phyloP scores from a whole-genome alignment of 1,140 invertebrate species.

The Linepithema humile region DNA sequence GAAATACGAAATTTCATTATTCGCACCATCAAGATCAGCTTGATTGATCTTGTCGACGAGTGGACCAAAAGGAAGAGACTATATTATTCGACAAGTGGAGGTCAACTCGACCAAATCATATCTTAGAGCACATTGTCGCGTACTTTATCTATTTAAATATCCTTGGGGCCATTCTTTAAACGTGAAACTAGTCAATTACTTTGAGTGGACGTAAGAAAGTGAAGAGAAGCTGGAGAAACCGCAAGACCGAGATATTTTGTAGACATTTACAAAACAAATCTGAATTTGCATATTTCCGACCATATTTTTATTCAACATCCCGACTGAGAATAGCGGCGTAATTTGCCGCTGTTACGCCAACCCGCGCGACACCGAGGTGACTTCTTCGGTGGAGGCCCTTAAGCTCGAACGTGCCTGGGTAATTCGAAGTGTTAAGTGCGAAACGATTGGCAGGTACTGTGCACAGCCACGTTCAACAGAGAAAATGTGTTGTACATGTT shows the following conservation, averaged over 20 bases:
- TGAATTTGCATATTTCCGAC: background rate
- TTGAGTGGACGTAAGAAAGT: background rate
- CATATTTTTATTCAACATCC: conserved; percentile 22
- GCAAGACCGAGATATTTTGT: conserved; percentile 67
- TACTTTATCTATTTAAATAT: conserved; percentile 39
- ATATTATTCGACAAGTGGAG: conserved; percentile 26
- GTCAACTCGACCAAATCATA: conserved; percentile 22
- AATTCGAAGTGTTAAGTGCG: conserved; percentile 63
- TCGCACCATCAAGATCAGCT: conserved; percentile 11
- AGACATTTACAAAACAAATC: conserved; percentile 63
- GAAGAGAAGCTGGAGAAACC: background rate
- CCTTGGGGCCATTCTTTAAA: conserved; percentile 62
- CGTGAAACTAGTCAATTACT: conserved; percentile 70
- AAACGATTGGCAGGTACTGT: conserved; percentile 76
- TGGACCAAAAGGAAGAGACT: conserved; percentile 59
- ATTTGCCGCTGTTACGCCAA: background rate
- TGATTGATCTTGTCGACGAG: background rate
- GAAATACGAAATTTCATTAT: background rate
- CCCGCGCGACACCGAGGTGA: conserved; percentile 56
- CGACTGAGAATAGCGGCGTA: background rate
- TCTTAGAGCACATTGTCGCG: background rate
- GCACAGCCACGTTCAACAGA: conserved; percentile 66
- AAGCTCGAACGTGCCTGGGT: background rate
- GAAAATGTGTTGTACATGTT: conserved; percentile 76
- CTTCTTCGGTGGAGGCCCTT: conserved; percentile 22